Percentiles rank a stretch among this genome's conserved stretches.
phyloP scores from a whole-genome alignment of 2,797 vertebrate genomes.

The Sebastes dallii region DNA sequence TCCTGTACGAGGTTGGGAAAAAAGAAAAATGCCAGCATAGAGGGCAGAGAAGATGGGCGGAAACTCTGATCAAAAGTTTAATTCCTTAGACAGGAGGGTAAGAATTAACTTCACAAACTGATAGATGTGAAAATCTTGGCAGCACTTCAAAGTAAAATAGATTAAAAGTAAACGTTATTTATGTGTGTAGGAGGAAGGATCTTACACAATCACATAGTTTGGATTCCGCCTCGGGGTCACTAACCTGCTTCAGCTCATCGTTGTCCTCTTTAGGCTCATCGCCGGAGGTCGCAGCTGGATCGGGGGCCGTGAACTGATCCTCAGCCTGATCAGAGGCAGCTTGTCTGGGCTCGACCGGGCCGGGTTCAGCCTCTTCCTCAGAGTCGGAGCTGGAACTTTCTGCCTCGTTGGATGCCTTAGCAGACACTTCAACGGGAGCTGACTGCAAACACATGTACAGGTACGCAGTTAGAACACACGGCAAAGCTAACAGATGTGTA shows the following conservation, averaged over 20 bases:
- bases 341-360: background rate
- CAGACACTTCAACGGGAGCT: background rate
- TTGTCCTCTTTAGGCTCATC: background rate
- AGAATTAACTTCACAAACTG: background rate
- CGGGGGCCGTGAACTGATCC: constrained; percentile 1
- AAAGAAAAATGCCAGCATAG: background rate
- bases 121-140: background rate
- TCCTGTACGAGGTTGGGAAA: background rate
- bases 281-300: background rate
- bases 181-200: background rate
- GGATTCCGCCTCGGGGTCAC: constrained; percentile 26
- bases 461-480: background rate
- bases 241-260: constrained; percentile 44
- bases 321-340: background rate
- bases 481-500: background rate
- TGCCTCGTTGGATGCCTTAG: background rate
- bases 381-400: constrained; percentile 7
- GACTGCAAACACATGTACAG: constrained; percentile 15
- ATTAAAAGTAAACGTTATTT: background rate
- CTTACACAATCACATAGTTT: background rate
- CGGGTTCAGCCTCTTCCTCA: background rate
- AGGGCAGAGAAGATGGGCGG: background rate
- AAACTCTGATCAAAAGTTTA: background rate
- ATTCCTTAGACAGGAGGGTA: background rate
- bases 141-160: background rate